Percentiles rank a stretch among this genome's conserved stretches.
Conservation (phyloP, 2,888 invertebrate species). For the Stenchaetothrips biformis region DNA sequence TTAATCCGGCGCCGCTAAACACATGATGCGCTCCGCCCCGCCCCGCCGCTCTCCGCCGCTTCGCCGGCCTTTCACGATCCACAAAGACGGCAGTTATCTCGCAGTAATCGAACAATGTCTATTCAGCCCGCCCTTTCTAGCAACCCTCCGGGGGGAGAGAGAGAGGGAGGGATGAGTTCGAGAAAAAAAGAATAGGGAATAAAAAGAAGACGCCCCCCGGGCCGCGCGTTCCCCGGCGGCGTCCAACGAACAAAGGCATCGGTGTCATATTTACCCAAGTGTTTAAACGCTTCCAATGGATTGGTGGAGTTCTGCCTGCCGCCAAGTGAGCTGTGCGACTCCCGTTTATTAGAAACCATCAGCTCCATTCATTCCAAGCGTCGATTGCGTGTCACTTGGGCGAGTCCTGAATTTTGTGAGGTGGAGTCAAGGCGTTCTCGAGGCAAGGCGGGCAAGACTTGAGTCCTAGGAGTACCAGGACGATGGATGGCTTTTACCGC, state of each 20-base stretch:
- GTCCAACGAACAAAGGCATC: background rate
- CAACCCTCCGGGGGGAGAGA: background rate
- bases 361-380: too few species aligned
- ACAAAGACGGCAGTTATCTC: constrained; percentile 19
- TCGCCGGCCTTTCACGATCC: background rate
- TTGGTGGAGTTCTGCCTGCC: background rate
- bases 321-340: background rate
- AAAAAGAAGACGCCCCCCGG: background rate
- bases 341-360: background rate
- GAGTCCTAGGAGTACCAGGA: too few species aligned
- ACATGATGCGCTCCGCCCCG: background rate
- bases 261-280: constrained; percentile 23
- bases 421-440: too few species aligned
- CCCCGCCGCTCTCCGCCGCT: background rate
- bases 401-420: too few species aligned
- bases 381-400: too few species aligned
- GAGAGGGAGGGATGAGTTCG: background rate
- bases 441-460: too few species aligned
- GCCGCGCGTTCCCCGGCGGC: background rate
- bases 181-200: background rate
- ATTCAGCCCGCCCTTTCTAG: background rate
- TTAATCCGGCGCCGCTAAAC: too few species aligned
- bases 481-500: too few species aligned
- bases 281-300: constrained; percentile 6
- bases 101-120: constrained; percentile 23